phyloP scores from a whole-genome alignment of 2,797 vertebrate species.

The Hippocampus kuda region DNA sequence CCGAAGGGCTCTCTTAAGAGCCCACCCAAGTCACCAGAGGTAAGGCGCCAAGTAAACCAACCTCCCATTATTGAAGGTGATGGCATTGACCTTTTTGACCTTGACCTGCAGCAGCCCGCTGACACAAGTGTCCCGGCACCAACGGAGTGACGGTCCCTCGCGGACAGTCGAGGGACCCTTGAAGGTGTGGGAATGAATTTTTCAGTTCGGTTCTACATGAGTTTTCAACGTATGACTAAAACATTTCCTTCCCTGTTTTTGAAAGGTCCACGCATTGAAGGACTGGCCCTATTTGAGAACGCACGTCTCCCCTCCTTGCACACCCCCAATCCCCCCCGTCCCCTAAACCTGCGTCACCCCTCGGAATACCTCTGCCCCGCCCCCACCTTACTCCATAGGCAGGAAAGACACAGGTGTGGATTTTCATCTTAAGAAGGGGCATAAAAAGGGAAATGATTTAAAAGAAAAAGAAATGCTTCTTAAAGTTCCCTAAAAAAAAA shows the following conservation, averaged over 20 bases:
- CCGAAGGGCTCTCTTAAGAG: conserved; percentile 52
- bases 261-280: conserved; percentile 58
- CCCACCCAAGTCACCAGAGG: conserved; percentile 54
- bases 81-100: background rate
- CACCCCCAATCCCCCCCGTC: conserved; percentile 36
- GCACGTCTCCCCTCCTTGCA: conserved; percentile 54
- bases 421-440: conserved; percentile 43
- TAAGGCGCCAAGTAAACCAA: conserved; percentile 12
- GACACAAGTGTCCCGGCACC: conserved; percentile 40
- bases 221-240: background rate
- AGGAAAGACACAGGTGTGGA: conserved; percentile 27
- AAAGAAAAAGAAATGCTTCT: conserved; percentile 22
- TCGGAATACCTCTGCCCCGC: conserved; percentile 19
- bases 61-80: background rate
- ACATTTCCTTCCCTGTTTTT: background rate
- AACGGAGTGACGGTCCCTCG: conserved; percentile 51
- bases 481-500: conserved; percentile 41
- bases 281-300: conserved; percentile 47
- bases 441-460: conserved; percentile 43
- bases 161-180: conserved; percentile 43
- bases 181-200: conserved; percentile 47
- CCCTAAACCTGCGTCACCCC: conserved; percentile 13
- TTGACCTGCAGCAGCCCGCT: conserved; percentile 37
- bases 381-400: conserved; percentile 6
- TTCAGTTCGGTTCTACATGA: background rate